phyloP scores from a whole-genome alignment of 2,797 vertebrate species.

The Denticeps clupeoides region DNA sequence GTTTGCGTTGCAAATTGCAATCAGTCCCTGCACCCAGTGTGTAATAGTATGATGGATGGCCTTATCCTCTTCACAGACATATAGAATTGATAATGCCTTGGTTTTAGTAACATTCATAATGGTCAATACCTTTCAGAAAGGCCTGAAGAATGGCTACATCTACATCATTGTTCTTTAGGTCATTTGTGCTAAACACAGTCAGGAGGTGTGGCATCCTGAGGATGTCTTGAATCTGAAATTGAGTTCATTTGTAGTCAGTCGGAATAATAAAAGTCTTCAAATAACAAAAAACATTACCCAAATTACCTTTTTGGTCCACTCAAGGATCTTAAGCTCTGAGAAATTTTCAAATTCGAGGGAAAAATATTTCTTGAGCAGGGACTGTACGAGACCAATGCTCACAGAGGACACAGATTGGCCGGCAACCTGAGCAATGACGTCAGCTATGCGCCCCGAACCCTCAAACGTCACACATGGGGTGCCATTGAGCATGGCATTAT shows the following conservation, averaged over 20 bases:
- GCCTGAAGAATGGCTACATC: constrained; percentile 91
- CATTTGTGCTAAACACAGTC: constrained; percentile 77
- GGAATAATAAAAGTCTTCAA: too few relatives aligned
- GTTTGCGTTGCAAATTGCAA: too few relatives aligned
- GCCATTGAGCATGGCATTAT: constrained; percentile 69
- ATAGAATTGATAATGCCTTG: not conserved
- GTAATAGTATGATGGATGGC: not conserved
- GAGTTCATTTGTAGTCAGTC: not conserved
- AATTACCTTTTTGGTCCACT: constrained; percentile 89
- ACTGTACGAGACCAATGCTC: constrained; percentile 63
- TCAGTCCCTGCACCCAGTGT: too few relatives aligned
- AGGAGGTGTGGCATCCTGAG: constrained; percentile 70
- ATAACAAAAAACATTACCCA: not conserved
- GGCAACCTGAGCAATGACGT: constrained; percentile 79
- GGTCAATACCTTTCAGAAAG: constrained; percentile 75
- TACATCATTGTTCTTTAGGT: constrained; percentile 71
- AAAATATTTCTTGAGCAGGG: constrained; percentile 69
- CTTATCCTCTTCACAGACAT: not conserved
- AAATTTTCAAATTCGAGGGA: constrained; percentile 63
- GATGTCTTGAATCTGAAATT: constrained; percentile 88
- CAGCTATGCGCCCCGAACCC: constrained; percentile 84
- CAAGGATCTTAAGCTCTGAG: constrained; percentile 54
- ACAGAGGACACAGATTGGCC: constrained; percentile 55
- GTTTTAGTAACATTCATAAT: not conserved
- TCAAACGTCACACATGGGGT: constrained; percentile 87